A percentile compares a stretch with the other conserved stretches of the same genome.
Evolutionary conservation across 2,797 vertebrate genomes (phyloP).

Genomic region (Aselliscus stoliczkanus): DNA sequence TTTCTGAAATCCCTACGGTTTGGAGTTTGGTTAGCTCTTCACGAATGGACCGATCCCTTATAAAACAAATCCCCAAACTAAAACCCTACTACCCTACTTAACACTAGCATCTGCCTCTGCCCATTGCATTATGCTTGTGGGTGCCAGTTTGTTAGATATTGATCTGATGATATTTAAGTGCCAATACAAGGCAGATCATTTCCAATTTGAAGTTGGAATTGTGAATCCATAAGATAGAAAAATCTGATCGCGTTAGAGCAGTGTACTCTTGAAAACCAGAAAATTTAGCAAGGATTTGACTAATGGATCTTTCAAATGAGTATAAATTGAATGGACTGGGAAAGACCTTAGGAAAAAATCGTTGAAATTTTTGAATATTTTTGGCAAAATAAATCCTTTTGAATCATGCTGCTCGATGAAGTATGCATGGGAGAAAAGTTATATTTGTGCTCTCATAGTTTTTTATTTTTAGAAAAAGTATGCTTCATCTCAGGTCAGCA

Average conservation of each 20-base stretch:
- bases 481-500: neutral
- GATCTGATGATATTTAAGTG: neutral
- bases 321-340: neutral
- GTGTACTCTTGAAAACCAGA: neutral
- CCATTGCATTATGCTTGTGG: neutral
- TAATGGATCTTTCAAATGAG: neutral
- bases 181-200: neutral
- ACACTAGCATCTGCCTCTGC: neutral
- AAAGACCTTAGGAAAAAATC: neutral
- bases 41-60: neutral
- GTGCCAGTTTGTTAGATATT: neutral
- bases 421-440: neutral
- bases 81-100: neutral
- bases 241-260: neutral
- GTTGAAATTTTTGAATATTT: neutral
- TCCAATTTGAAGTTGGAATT: neutral
- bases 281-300: neutral
- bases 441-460: neutral
- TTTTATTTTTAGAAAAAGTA: neutral
- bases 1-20: neutral
- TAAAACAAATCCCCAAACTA: neutral
- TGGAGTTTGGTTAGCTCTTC: neutral
- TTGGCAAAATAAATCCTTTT: neutral
- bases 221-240: neutral
- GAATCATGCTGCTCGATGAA: neutral